Conservation (phyloP, 2,888 invertebrate species). For the Molorchus minor region DNA sequence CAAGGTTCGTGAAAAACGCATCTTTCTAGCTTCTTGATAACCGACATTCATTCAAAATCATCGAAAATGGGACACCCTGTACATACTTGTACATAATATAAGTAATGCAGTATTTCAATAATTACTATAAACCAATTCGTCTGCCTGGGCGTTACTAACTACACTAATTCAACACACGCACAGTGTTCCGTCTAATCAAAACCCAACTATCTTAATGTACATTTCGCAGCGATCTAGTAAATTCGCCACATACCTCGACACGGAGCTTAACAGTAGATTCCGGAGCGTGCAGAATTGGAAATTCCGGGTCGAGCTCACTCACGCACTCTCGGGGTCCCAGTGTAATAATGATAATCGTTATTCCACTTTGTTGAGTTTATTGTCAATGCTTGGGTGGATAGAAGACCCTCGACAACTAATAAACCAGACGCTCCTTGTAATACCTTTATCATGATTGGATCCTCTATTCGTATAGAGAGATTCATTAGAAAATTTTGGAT, state of each 20-base stretch:
- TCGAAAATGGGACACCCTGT: no score
- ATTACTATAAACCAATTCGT: no score
- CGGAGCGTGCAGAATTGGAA: slow-evolving; percentile 33
- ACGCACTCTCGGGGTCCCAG: slow-evolving; percentile 25
- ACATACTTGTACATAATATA: no score
- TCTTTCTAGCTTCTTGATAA: no score
- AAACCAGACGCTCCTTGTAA: slow-evolving; percentile 35
- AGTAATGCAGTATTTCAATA: no score
- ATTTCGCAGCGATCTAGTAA: slow-evolving; percentile 25
- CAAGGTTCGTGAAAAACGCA: no score
- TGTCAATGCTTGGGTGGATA: slow-evolving; percentile 44
- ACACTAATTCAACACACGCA: no score
- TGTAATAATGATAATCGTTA: slow-evolving; percentile 48
- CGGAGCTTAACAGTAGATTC: slow-evolving; percentile 22
- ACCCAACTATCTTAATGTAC: slow-evolving; percentile 23
- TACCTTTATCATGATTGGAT: slow-evolving; percentile 4
- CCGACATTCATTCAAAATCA: no score
- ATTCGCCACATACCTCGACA: slow-evolving; percentile 27
- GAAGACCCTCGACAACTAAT: slow-evolving; percentile 35
- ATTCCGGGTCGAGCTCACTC: slow-evolving; percentile 33
- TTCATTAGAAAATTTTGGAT: no score
- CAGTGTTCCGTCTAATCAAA: slow-evolving; percentile 12
- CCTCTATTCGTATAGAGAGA: not conserved
- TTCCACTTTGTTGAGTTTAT: slow-evolving; percentile 52
- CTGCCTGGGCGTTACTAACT: no score